Conservation (phyloP, 2,797 vertebrate genomes). For the Spinibarbus caldwelli region DNA sequence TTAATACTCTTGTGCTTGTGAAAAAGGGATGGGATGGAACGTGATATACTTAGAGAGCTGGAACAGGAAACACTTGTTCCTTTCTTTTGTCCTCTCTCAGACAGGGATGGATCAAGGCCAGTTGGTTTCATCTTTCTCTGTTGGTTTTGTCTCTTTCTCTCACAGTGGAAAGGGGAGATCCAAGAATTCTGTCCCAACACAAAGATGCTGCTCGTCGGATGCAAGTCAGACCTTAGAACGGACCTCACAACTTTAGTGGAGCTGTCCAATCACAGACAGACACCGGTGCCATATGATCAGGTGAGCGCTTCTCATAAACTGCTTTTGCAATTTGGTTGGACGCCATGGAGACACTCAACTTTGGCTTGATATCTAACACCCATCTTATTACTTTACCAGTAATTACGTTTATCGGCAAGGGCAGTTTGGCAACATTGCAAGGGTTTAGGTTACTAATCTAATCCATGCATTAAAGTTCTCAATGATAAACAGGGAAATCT, state of each 20-base stretch:
- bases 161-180: slow-evolving; percentile 97
- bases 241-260: slow-evolving; percentile 93
- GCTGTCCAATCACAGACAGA: slow-evolving; percentile 94
- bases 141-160: slow-evolving; percentile 35
- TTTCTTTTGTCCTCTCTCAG: slow-evolving; percentile 64
- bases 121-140: not conserved
- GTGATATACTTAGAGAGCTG: slow-evolving; percentile 29
- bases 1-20: not conserved
- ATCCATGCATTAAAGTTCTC: not conserved
- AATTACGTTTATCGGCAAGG: slow-evolving; percentile 13
- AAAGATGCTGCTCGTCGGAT: slow-evolving; percentile 96
- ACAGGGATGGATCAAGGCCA: slow-evolving; percentile 24
- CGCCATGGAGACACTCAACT: not conserved
- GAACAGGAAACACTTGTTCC: slow-evolving; percentile 67
- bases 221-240: slow-evolving; percentile 94
- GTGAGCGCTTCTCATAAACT: slow-evolving; percentile 68
- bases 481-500: not conserved
- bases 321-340: not conserved
- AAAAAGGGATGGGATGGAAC: slow-evolving; percentile 10
- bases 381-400: slow-evolving; percentile 8
- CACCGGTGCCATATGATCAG: slow-evolving; percentile 96
- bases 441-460: not conserved
- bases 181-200: slow-evolving; percentile 98
- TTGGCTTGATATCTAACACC: not conserved
- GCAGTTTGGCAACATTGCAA: not conserved